These are phyloP conservation scores for Myotis daubentonii DNA, from an alignment of 2,797 vertebrate genomes.

Conservation along the genomic window DNA sequence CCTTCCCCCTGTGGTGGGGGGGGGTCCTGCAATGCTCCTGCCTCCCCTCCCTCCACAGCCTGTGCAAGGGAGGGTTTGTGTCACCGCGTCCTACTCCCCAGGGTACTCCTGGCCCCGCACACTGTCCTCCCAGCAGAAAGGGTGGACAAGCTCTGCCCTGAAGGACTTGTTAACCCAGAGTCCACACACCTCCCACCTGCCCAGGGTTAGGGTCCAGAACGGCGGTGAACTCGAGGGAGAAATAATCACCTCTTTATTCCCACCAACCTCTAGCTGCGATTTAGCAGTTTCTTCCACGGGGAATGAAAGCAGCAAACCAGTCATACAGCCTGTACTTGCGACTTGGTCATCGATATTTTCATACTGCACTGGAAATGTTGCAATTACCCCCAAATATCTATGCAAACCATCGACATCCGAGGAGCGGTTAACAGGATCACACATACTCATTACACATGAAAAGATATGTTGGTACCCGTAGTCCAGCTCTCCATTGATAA, in stretches of 20 bases:
- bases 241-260: background rate
- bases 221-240: background rate
- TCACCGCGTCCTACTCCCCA: background rate
- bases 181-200: background rate
- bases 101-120: rapidly evolving
- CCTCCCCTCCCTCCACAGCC: background rate
- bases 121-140: background rate
- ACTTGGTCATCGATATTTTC: background rate
- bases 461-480: background rate
- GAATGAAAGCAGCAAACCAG: background rate
- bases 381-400: background rate
- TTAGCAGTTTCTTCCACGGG: background rate
- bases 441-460: background rate
- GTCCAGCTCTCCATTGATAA: background rate
- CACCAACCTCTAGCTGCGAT: background rate
- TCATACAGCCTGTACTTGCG: rapidly evolving
- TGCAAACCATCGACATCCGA: background rate
- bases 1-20: background rate
- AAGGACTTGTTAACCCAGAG: background rate
- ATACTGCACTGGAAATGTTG: background rate
- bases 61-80: background rate
- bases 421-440: background rate
- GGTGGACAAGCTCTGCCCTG: background rate
- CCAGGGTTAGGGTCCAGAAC: background rate
- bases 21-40: background rate